These are phyloP conservation scores for Cheilosia impressa DNA, from an alignment of 2,888 invertebrate genomes.

Conservation along the genomic window DNA sequence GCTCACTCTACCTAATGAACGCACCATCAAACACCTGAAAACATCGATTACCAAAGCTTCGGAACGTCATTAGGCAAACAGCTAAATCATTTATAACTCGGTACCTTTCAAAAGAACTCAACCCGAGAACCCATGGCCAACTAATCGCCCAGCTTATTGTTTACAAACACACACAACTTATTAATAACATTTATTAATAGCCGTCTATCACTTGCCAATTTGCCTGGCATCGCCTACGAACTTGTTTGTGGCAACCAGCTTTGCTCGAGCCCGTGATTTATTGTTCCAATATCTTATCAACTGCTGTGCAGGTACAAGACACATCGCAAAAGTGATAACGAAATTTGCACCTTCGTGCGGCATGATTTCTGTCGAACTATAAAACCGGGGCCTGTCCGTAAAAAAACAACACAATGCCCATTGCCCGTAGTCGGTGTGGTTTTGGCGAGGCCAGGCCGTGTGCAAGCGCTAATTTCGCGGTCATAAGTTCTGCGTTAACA, in stretches of 20 bases:
- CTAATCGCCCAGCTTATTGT: conserved; percentile 31
- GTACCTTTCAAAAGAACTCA: not conserved
- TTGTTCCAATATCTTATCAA: not conserved
- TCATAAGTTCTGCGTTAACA: conserved; percentile 55
- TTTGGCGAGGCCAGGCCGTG: not conserved
- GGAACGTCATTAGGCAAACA: not conserved
- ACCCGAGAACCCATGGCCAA: conserved; percentile 9
- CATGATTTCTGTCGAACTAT: not conserved
- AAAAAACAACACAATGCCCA: conserved; percentile 15
- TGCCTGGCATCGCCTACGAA: conserved; percentile 1
- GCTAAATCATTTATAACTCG: conserved; percentile 5
- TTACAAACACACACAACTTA: conserved; percentile 29
- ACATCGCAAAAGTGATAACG: not conserved
- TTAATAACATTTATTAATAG: conserved; percentile 10
- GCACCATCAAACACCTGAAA: not conserved
- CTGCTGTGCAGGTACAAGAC: not conserved
- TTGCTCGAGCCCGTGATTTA: not conserved
- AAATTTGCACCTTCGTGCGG: not conserved
- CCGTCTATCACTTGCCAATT: conserved; percentile 18
- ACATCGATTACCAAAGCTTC: not conserved
- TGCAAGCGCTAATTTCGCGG: conserved; percentile 56
- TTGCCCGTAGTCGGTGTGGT: not conserved
- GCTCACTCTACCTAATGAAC: not conserved
- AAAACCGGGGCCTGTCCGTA: not conserved
- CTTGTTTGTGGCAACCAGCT: not conserved